These are phyloP conservation scores for Proales similis DNA, from an alignment of 1,140 invertebrate species.

Conservation along the genomic window DNA sequence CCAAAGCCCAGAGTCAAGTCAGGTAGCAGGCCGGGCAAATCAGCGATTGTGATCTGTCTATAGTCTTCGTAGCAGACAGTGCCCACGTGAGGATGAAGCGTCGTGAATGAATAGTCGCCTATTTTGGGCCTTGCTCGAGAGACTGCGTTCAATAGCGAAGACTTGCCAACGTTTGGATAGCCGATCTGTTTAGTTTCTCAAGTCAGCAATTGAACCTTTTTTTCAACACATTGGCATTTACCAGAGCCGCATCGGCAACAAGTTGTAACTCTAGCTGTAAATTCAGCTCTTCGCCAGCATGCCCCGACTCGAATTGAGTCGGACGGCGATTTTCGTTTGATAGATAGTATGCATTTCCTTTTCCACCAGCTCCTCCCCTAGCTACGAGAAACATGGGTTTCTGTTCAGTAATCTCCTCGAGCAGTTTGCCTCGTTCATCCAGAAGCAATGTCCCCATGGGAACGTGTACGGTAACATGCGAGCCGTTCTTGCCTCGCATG, in stretches of 20 bases:
- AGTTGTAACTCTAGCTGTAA: constrained; percentile 71
- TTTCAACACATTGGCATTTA: constrained; percentile 48
- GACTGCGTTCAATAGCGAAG: constrained; percentile 78
- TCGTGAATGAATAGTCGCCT: constrained; percentile 92
- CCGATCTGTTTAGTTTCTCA: constrained; percentile 69
- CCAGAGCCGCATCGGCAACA: constrained; percentile 86
- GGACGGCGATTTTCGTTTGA: constrained; percentile 73
- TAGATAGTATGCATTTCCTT: constrained; percentile 85
- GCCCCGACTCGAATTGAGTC: constrained; percentile 76
- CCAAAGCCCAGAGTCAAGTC: constrained; percentile 28
- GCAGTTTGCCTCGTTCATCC: constrained; percentile 56
- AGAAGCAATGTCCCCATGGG: constrained; percentile 80
- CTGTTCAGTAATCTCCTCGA: constrained; percentile 65
- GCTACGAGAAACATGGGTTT: constrained; percentile 81
- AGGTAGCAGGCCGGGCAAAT: constrained; percentile 34
- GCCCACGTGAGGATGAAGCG: constrained; percentile 80
- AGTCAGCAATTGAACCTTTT: constrained; percentile 4
- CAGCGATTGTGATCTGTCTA: constrained; percentile 33
- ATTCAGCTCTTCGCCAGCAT: constrained; percentile 64
- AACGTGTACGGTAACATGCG: constrained; percentile 47
- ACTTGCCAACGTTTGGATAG: constrained; percentile 94
- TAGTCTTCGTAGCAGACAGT: constrained; percentile 81
- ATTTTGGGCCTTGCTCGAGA: constrained; percentile 85
- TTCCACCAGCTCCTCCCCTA: constrained; percentile 79
- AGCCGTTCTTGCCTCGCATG: constrained; percentile 26